Evolutionary conservation across 53 echinoderm and acorn worm genomes (phyloP).

Genomic region (Zoroaster sp.): DNA sequence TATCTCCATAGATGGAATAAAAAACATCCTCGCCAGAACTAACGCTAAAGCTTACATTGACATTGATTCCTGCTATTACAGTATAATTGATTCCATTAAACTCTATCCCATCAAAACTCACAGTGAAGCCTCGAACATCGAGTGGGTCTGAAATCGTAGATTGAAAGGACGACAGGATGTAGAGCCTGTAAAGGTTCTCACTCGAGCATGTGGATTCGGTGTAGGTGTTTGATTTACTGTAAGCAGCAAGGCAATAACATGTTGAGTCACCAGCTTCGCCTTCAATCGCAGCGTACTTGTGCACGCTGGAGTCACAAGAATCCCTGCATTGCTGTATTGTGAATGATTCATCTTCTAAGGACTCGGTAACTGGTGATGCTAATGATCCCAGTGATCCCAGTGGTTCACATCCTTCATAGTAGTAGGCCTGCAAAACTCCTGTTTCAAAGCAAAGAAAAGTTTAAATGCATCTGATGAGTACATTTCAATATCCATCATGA

Average conservation of each 20-base stretch:
- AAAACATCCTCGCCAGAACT: not conserved
- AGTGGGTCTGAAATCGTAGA: not conserved
- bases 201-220: not conserved
- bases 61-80: not conserved
- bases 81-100: not conserved
- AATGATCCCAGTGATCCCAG: not conserved
- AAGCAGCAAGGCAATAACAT: slow-evolving; percentile 6
- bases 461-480: not conserved
- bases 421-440: slow-evolving; percentile 55
- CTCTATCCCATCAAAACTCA: slow-evolving; percentile 5
- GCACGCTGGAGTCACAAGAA: not conserved
- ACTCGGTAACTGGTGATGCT: not conserved
- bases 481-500: not conserved
- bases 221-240: not conserved
- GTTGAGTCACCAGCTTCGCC: not conserved
- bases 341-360: not conserved
- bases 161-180: slow-evolving; percentile 9
- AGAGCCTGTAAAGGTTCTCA: not conserved
- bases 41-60: slow-evolving; percentile 6
- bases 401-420: slow-evolving; percentile 42
- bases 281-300: not conserved
- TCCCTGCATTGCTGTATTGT: not conserved
- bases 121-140: slow-evolving; percentile 13
- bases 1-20: slow-evolving; percentile 33
- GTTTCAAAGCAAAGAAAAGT: not conserved